Evolutionary conservation across 2,113 vertebrate species (phyloP).

Genomic region (Argyrosomus japonicus): DNA sequence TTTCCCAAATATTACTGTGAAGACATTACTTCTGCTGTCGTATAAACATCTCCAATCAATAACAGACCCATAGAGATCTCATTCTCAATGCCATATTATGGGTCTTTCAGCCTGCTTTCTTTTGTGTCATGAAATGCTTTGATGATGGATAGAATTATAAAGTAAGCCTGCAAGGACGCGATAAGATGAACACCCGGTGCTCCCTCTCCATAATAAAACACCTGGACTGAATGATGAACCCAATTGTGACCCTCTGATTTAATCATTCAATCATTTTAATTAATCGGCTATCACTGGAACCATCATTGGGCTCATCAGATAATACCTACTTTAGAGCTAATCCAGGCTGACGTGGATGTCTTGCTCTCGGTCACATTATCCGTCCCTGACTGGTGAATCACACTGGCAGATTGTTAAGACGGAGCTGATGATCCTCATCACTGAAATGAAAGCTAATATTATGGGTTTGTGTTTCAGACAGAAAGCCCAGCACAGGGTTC

Average conservation of each 20-base stretch:
- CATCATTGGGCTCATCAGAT: conserved; percentile 53
- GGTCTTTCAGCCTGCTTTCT: conserved; percentile 34
- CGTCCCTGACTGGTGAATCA: conserved; percentile 34
- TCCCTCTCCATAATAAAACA: conserved; percentile 41
- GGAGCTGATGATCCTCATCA: conserved; percentile 14
- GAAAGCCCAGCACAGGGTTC: conserved; percentile 6
- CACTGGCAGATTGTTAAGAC: conserved; percentile 13
- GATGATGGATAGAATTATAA: conserved; percentile 51
- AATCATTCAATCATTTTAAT: conserved; percentile 65
- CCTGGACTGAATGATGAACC: conserved; percentile 45
- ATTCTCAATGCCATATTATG: conserved; percentile 41
- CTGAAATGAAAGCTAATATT: conserved; percentile 30
- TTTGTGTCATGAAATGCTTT: conserved; percentile 37
- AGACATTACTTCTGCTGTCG: conserved; percentile 49
- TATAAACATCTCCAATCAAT: conserved; percentile 62
- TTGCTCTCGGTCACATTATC: conserved; percentile 45
- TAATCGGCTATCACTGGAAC: conserved; percentile 44
- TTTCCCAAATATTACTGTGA: conserved; percentile 60
- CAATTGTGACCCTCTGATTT: conserved; percentile 51
- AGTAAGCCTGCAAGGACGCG: conserved; percentile 38
- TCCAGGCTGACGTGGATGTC: conserved; percentile 43
- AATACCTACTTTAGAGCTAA: conserved; percentile 34
- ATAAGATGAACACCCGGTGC: conserved; percentile 49
- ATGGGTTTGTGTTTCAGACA: conserved; percentile 10
- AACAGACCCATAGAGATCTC: conserved; percentile 40